A percentile compares a stretch with the other conserved stretches of the same genome.
Conservation (phyloP, 2,797 vertebrate genomes). For the Gastrophryne carolinensis region DNA sequence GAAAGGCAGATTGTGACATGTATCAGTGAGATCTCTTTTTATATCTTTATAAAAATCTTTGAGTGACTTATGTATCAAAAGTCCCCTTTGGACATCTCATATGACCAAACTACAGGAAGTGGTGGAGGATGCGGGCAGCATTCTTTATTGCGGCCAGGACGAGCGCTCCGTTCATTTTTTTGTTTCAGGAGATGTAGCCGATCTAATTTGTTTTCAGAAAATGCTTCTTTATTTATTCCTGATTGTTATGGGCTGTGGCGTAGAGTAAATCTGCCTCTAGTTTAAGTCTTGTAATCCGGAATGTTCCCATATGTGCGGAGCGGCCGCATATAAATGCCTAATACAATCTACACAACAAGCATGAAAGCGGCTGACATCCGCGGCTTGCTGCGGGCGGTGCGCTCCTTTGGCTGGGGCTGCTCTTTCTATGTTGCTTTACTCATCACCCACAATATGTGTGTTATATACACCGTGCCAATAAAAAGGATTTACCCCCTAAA, state of each 20-base stretch:
- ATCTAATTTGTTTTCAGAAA: not conserved
- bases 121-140: not conserved
- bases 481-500: too few species aligned
- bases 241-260: conserved; percentile 8
- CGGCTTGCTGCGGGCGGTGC: not conserved
- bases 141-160: not conserved
- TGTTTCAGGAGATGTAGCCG: not conserved
- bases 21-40: too few species aligned
- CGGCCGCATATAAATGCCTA: conserved; percentile 15
- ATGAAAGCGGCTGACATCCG: not conserved
- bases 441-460: too few species aligned
- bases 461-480: not conserved
- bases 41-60: too few species aligned
- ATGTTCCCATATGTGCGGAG: conserved; percentile 21
- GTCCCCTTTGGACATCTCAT: too few species aligned
- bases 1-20: too few species aligned
- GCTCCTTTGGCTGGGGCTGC: too few species aligned
- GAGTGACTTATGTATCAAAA: too few species aligned
- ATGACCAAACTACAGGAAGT: not conserved
- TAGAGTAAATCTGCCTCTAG: conserved; percentile 12
- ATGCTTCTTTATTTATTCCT: not conserved
- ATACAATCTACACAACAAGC: conserved; percentile 21
- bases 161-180: not conserved
- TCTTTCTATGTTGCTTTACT: too few species aligned
- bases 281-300: conserved; percentile 28